These are phyloP conservation scores for Cancer borealis DNA, from an alignment of 2,888 invertebrate species.

Conservation along the genomic window DNA sequence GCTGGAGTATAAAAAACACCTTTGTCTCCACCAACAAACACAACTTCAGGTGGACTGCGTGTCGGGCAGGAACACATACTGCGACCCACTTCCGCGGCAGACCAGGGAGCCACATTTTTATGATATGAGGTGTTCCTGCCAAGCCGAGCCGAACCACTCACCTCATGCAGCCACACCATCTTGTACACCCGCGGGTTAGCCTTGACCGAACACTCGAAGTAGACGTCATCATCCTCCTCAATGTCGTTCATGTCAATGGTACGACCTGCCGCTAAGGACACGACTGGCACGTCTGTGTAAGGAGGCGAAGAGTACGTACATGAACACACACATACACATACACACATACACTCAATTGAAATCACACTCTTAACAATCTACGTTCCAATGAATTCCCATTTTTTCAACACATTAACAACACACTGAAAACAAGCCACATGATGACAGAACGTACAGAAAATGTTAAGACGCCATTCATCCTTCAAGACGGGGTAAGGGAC, in stretches of 20 bases:
- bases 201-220: conserved; percentile 13
- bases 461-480: conserved; percentile 1
- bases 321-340: background rate
- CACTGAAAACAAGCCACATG: background rate
- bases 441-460: background rate
- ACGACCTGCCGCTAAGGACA: background rate
- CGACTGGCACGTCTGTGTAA: background rate
- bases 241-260: background rate
- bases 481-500: background rate
- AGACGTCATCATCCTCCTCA: conserved; percentile 15
- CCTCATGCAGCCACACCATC: conserved; percentile 38
- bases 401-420: background rate
- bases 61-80: background rate
- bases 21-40: background rate
- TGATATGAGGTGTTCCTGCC: background rate
- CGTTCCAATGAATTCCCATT: too few species aligned
- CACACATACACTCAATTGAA: background rate
- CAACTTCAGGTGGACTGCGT: background rate
- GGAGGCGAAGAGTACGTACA: background rate
- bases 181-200: conserved; percentile 13
- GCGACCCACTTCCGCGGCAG: background rate
- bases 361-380: too few species aligned
- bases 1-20: background rate
- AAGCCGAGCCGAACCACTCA: background rate
- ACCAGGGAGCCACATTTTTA: background rate